Percentiles rank a stretch among this genome's conserved stretches.
Conservation (phyloP, 2,888 invertebrate genomes). For the Melipona beecheii region DNA sequence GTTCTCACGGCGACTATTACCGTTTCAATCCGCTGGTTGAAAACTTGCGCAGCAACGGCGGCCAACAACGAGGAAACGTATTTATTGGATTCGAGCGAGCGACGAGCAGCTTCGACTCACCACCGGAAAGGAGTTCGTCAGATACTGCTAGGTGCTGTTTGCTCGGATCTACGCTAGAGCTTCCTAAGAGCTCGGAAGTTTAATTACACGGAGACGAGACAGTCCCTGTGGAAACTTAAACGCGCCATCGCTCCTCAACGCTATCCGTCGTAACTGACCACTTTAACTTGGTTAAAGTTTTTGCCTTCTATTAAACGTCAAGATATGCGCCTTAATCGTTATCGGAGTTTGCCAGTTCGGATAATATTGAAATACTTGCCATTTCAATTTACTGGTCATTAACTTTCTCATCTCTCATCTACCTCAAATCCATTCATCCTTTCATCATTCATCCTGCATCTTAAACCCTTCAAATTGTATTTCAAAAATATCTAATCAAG, state of each 20-base stretch:
- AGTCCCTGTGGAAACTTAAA: slow-evolving; percentile 70
- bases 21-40: neutral
- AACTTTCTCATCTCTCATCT: too few relatives aligned
- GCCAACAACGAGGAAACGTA: neutral
- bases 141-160: slow-evolving; percentile 66
- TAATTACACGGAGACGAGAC: slow-evolving; percentile 78
- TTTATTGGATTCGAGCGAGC: slow-evolving; percentile 9
- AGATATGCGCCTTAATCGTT: neutral
- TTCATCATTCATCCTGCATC: too few relatives aligned
- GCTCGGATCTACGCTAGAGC: slow-evolving; percentile 60
- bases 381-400: neutral
- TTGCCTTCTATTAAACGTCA: slow-evolving; percentile 4
- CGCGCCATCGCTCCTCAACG: slow-evolving; percentile 51
- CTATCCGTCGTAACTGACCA: slow-evolving; percentile 51
- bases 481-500: too few relatives aligned
- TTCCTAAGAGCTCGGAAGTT: slow-evolving; percentile 75
- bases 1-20: neutral
- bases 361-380: neutral
- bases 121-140: slow-evolving; percentile 42
- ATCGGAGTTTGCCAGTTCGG: neutral
- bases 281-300: slow-evolving; percentile 43
- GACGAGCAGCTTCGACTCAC: slow-evolving; percentile 34
- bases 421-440: too few relatives aligned
- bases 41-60: neutral
- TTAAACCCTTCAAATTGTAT: too few relatives aligned